phyloP scores from a whole-genome alignment of 1,140 invertebrate genomes.

The Prorops nasuta region DNA sequence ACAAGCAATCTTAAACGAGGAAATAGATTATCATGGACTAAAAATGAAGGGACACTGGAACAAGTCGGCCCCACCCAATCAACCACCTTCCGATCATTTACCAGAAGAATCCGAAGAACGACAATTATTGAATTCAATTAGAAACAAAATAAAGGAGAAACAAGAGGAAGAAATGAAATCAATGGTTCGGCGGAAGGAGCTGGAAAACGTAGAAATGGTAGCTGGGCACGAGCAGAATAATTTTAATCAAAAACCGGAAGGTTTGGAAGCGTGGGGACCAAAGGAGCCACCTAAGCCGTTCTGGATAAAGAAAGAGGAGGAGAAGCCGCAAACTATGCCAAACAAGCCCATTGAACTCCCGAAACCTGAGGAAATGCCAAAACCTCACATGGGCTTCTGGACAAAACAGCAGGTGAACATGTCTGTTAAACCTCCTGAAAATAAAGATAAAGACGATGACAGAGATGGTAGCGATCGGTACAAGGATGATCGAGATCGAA shows the following conservation, averaged over 20 bases:
- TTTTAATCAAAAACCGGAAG: conserved; percentile 40
- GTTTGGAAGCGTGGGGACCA: conserved; percentile 46
- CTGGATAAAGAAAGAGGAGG: conserved; percentile 54
- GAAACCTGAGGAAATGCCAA: conserved; percentile 53
- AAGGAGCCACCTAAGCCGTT: conserved; percentile 53
- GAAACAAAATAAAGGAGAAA: conserved; percentile 52
- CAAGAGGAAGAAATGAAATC: conserved; percentile 53
- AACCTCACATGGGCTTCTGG: conserved; percentile 56
- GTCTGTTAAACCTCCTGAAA: conserved; percentile 43
- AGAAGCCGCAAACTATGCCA: conserved; percentile 19
- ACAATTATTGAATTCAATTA: conserved; percentile 45
- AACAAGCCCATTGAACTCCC: conserved; percentile 34
- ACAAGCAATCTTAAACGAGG: conserved; percentile 54
- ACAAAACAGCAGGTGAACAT: conserved; percentile 55
- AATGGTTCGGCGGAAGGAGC: conserved; percentile 15
- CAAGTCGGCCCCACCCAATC: conserved; percentile 25
- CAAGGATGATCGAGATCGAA: conserved; percentile 41
- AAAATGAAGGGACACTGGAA: conserved; percentile 36
- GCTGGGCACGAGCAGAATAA: conserved; percentile 42
- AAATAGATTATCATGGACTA: conserved; percentile 45
- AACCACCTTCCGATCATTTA: conserved; percentile 19
- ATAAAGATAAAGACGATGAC: conserved; percentile 32
- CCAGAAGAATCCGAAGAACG: conserved; percentile 34
- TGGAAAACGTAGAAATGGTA: conserved; percentile 14
- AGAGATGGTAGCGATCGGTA: conserved; percentile 37